phyloP scores from a whole-genome alignment of 2,113 vertebrate species.

The Tragelaphus imberbis region DNA sequence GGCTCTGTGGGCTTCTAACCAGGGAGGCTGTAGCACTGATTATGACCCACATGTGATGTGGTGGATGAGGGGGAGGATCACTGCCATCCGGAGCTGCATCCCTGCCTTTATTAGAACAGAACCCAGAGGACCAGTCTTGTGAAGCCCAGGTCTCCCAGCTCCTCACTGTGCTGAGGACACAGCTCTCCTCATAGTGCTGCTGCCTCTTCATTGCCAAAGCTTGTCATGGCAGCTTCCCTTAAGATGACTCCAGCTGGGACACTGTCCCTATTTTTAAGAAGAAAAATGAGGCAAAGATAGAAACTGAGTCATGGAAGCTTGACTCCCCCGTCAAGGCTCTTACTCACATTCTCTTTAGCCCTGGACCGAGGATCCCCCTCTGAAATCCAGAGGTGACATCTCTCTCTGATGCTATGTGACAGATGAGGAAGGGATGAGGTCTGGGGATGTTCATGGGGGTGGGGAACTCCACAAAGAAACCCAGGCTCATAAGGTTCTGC shows the following conservation, averaged over 20 bases:
- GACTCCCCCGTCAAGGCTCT: neutral
- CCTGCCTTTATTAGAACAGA: too few relatives aligned
- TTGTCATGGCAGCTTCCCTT: neutral
- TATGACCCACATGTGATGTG: too few relatives aligned
- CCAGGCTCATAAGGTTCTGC: neutral
- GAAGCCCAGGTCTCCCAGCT: too few relatives aligned
- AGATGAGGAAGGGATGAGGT: neutral
- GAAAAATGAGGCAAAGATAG: neutral
- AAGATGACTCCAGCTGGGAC: neutral
- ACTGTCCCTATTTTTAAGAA: neutral
- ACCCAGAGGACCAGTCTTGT: too few relatives aligned
- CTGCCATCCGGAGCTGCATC: too few relatives aligned
- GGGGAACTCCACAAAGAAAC: neutral
- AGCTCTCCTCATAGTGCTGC: too few relatives aligned
- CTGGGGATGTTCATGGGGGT: neutral
- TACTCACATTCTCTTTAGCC: neutral
- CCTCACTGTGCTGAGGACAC: too few relatives aligned
- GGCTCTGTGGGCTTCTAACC: too few relatives aligned
- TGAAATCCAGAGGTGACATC: neutral
- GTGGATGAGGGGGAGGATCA: too few relatives aligned
- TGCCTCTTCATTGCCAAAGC: too few relatives aligned
- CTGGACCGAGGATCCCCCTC: neutral
- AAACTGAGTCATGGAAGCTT: neutral
- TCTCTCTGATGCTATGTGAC: neutral
- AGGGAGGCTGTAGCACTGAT: too few relatives aligned